Conservation (phyloP, 2,113 vertebrate genomes). For the Rousettus leschenaultii region DNA sequence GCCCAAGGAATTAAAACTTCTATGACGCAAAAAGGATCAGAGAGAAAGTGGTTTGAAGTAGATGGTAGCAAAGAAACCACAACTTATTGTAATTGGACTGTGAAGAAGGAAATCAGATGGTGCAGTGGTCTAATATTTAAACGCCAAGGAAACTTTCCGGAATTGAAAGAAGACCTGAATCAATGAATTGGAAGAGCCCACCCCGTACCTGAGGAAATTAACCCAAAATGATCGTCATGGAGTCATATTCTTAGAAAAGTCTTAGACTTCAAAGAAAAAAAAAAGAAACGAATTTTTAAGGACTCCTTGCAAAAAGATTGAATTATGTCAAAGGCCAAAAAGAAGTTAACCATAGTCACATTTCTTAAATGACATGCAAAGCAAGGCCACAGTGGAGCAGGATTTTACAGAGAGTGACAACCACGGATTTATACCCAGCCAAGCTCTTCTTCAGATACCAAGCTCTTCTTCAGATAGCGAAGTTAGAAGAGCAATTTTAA, state of each 20-base stretch:
- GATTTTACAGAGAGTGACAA: not conserved
- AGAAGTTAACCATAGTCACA: not conserved
- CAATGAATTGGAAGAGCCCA: not conserved
- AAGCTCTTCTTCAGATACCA: not conserved
- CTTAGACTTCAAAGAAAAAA: not conserved
- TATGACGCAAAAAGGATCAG: not conserved
- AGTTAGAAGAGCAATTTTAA: not conserved
- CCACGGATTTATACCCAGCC: not conserved
- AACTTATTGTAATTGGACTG: not conserved
- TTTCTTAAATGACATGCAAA: not conserved
- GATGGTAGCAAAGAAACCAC: not conserved
- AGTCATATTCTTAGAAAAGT: not conserved
- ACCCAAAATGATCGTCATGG: not conserved
- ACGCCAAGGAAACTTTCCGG: not conserved
- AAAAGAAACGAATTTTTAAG: not conserved
- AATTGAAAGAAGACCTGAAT: not conserved
- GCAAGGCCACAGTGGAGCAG: not conserved
- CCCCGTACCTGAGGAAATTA: not conserved
- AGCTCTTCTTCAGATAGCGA: not conserved
- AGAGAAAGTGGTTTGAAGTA: not conserved
- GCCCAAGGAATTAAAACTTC: not conserved
- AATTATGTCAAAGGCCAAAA: not conserved
- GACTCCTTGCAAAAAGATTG: not conserved
- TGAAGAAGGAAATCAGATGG: not conserved
- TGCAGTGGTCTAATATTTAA: not conserved